Evolutionary conservation across 2,797 vertebrate species (phyloP).

Genomic region (Trematomus bernacchii): DNA sequence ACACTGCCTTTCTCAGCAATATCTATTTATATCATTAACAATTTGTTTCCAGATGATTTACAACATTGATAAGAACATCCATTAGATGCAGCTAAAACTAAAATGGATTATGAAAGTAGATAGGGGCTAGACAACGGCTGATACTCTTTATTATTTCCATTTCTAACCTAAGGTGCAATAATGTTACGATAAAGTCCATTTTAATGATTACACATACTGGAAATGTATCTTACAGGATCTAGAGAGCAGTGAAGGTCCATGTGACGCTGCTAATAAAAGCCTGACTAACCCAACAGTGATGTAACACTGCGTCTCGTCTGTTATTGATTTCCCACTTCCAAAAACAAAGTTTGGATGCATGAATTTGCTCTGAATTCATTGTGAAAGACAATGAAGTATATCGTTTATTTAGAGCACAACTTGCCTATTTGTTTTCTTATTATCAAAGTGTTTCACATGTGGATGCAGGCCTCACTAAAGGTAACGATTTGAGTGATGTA

Average conservation of each 20-base stretch:
- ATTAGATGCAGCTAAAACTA: not conserved
- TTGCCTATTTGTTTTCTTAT: not conserved
- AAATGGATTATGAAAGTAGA: constrained; percentile 29
- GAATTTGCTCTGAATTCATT: not conserved
- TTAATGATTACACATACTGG: constrained; percentile 7
- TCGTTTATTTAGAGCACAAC: not conserved
- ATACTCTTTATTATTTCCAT: constrained; percentile 16
- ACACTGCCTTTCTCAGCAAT: not conserved
- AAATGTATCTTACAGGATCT: constrained; percentile 9
- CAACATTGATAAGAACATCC: not conserved
- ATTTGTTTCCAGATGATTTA: constrained; percentile 14
- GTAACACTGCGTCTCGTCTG: constrained; percentile 1
- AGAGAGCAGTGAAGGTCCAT: not conserved
- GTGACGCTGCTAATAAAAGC: constrained; percentile 8
- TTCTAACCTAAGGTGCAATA: constrained; percentile 17
- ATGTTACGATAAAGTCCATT: constrained; percentile 28
- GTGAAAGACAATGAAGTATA: not conserved
- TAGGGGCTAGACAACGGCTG: constrained; percentile 2
- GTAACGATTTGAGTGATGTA: constrained; percentile 20
- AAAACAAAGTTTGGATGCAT: not conserved
- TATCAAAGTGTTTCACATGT: not conserved
- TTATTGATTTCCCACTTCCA: constrained; percentile 8
- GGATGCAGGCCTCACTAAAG: not conserved
- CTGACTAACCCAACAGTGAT: constrained; percentile 1
- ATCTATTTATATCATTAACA: constrained; percentile 4